These are phyloP conservation scores for Temnothorax rugatulus DNA, from an alignment of 2,888 invertebrate species.

Conservation along the genomic window DNA sequence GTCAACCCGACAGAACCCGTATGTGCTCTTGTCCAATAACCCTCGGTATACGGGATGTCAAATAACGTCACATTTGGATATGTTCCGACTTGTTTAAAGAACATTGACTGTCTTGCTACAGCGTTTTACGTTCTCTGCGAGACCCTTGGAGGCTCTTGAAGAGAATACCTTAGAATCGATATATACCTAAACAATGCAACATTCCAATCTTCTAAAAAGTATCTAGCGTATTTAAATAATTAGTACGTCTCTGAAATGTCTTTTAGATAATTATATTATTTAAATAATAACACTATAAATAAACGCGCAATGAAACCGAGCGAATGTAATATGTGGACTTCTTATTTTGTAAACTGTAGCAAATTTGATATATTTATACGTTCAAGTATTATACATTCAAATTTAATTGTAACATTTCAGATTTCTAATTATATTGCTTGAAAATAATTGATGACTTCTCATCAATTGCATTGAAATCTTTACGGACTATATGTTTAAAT, in stretches of 20 bases:
- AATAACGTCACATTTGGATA: slow-evolving; percentile 52
- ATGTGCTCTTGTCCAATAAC: slow-evolving; percentile 39
- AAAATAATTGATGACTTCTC: not conserved
- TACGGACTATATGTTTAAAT: not conserved
- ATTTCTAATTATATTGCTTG: not conserved
- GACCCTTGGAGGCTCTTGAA: not conserved
- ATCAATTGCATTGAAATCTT: not conserved
- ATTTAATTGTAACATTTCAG: not conserved
- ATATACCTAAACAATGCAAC: not conserved
- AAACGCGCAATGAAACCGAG: not conserved
- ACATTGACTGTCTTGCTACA: slow-evolving; percentile 28
- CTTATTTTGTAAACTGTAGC: not conserved
- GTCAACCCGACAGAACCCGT: slow-evolving; percentile 23
- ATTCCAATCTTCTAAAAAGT: not conserved
- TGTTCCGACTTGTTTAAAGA: slow-evolving; percentile 42
- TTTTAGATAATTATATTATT: slow-evolving; percentile 2
- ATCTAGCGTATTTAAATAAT: not conserved
- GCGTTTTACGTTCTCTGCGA: not conserved
- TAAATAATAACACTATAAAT: not conserved
- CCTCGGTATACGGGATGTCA: slow-evolving; percentile 36
- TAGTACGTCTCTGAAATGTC: not conserved
- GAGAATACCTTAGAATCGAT: not conserved
- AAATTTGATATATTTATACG: not conserved
- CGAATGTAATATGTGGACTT: not conserved
- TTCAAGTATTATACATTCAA: not conserved